Percentiles rank a stretch among this genome's conserved stretches.
These are phyloP conservation scores for Isurus oxyrinchus DNA, from an alignment of 2,113 vertebrate species.

Conservation along the genomic window DNA sequence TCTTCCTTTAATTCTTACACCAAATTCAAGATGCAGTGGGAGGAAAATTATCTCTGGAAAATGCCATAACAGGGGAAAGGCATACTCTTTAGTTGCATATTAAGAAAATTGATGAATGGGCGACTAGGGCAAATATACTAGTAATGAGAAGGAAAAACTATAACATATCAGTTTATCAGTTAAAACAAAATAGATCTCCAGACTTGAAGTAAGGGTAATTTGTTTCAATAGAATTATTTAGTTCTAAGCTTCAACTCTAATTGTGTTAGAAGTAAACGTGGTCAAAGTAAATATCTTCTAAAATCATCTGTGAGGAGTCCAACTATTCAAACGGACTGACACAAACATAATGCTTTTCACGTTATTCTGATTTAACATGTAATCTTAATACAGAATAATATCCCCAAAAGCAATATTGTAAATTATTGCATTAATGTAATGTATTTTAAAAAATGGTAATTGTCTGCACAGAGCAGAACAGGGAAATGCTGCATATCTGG, in stretches of 20 bases:
- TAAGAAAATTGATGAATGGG: neutral
- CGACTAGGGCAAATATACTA: neutral
- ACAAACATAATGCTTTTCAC: neutral
- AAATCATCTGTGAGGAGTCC: neutral
- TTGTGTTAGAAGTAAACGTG: neutral
- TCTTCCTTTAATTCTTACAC: neutral
- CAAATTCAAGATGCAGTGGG: neutral
- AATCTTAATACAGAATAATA: slow-evolving; percentile 3
- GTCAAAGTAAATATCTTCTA: neutral
- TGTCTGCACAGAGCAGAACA: neutral
- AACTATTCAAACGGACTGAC: neutral
- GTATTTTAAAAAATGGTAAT: neutral
- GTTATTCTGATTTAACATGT: neutral
- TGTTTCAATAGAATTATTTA: neutral
- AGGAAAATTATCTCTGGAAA: neutral
- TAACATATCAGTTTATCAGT: neutral
- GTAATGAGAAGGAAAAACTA: neutral
- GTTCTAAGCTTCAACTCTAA: neutral
- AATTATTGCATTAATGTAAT: neutral
- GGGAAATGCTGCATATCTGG: neutral
- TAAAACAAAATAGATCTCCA: neutral
- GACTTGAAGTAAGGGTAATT: neutral
- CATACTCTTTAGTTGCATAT: neutral
- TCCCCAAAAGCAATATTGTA: neutral
- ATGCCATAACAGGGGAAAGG: neutral